Evolutionary conservation across 2,888 invertebrate genomes (phyloP), one percentile per base, ranked within the genome.

Genomic region (Thymelicus acteon): DNA sequence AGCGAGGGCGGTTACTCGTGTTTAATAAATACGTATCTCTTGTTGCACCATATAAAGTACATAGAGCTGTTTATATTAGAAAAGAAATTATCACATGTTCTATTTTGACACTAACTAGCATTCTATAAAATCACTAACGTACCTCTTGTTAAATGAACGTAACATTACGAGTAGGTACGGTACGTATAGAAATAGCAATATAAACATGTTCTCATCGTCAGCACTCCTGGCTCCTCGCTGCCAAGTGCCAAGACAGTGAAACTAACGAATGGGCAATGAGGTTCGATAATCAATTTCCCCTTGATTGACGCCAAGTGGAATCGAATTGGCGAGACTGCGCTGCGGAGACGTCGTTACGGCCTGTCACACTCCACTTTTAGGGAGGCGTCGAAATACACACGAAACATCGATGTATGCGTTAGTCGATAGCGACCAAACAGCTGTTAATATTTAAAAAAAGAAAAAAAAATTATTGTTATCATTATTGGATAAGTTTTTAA

Each of bases 291-390:
- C 75, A 76, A 77, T 79, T 79, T 76, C 65, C 15, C 74, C 72
- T 75, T 77, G 80, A 80, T 77, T 79, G 79, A 78, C 78, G 73
- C 72, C 74, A 74, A 75, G 78, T 74, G 75, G 77, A 81, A 85
- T 82, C 79, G 80, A 81, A 83, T 82, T 80, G 83, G 82, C 82
- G 77, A 79, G 76, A 74, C 54, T 61, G 47, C 57, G 68, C 31
- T 47, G 19, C 67, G 39, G 63, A 63, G 63, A 52, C 63, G 63
- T 63, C 63, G 37, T 63, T 63, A 62, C 48, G 79, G 79, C 80
- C 77, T 83, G 84, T 85, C 85, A 83, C 81, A 78, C 48, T 62
- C 10, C 31, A 48, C 62, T 62, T 31, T 13, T 62, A 7, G 62
- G 8, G 47, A n/a, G 31, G 60, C 6, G 57, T 24, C 31, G 24